Conservation (phyloP, 2,113 vertebrate species). For the Brevimyrus niger region DNA sequence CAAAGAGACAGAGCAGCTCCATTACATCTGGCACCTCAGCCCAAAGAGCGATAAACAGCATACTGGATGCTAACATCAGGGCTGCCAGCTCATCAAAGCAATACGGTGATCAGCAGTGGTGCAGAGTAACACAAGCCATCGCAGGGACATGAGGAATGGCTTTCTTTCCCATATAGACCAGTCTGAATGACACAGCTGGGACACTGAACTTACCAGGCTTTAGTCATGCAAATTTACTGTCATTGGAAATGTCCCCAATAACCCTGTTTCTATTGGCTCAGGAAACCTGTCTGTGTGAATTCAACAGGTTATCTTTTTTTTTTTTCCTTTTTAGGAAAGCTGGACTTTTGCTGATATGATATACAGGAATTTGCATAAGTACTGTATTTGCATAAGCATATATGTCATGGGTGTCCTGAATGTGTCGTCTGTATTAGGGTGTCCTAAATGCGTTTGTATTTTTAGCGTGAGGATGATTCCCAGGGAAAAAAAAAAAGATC, state of each 20-base stretch:
- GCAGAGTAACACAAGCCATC: background rate
- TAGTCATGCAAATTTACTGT: background rate
- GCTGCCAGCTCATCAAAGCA: background rate
- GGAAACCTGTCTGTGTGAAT: constrained; percentile 8
- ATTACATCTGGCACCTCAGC: constrained; percentile 4
- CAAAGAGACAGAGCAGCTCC: background rate
- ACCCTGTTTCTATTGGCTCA: background rate
- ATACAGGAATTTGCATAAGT: constrained; percentile 36
- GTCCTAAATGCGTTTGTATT: constrained; percentile 23
- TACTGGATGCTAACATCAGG: background rate
- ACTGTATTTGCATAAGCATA: constrained; percentile 40
- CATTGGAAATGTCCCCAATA: background rate
- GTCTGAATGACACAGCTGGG: background rate
- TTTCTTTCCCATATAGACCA: background rate
- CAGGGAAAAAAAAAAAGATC: background rate
- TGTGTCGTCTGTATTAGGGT: constrained; percentile 32
- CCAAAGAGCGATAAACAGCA: background rate
- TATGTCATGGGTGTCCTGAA: constrained; percentile 41
- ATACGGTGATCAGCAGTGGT: background rate
- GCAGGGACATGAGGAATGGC: background rate
- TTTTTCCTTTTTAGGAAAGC: constrained; percentile 4
- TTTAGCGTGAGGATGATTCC: background rate
- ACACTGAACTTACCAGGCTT: background rate
- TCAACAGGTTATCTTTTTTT: background rate
- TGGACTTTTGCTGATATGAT: constrained; percentile 18